phyloP scores from a whole-genome alignment of 2,113 vertebrate genomes.

The Platysteira castanea region DNA sequence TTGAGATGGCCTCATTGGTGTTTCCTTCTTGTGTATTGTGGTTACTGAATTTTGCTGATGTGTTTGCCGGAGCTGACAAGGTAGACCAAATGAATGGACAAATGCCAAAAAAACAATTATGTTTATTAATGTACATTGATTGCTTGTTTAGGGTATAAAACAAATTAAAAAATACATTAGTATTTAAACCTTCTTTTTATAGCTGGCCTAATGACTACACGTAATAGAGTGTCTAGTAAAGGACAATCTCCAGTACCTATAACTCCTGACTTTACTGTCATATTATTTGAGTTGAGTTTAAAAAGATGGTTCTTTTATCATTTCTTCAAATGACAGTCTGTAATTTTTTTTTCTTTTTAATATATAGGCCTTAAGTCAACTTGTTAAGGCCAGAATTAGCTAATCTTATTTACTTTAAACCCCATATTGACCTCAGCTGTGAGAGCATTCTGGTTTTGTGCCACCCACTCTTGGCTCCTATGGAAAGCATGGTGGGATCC shows the following conservation, averaged over 20 bases:
- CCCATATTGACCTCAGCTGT: background rate
- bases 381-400: background rate
- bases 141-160: constrained; percentile 86
- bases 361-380: background rate
- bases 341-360: background rate
- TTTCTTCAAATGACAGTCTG: constrained; percentile 53
- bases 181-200: constrained; percentile 78
- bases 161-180: constrained; percentile 84
- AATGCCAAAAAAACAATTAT: constrained; percentile 85
- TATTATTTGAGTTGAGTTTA: constrained; percentile 65
- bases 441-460: background rate
- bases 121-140: constrained; percentile 92
- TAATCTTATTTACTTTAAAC: background rate
- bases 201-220: constrained; percentile 64
- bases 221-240: constrained; percentile 65
- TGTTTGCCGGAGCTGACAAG: constrained; percentile 66
- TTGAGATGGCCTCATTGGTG: constrained; percentile 51
- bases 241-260: constrained; percentile 64
- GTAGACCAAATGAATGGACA: constrained; percentile 79
- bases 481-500: background rate
- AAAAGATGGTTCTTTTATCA: constrained; percentile 55
- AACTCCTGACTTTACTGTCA: constrained; percentile 54
- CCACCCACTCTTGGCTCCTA: accelerated
- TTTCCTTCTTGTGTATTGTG: constrained; percentile 47
- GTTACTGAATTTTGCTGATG: constrained; percentile 64